Conservation (phyloP, 2,888 invertebrate species). For the Tipula helvola region DNA sequence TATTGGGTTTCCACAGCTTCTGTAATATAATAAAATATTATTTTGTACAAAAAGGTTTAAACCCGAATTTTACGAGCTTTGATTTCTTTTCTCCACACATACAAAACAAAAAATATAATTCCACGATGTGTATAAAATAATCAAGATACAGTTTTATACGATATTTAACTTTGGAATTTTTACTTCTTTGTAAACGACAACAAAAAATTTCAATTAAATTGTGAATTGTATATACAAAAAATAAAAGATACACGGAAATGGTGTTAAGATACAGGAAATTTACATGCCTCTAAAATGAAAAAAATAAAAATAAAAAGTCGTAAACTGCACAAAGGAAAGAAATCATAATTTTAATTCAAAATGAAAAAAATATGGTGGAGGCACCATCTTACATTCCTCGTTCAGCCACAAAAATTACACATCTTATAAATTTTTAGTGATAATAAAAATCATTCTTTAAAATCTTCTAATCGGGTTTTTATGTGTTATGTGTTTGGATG, state of each 20-base stretch:
- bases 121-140: neutral
- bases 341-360: neutral
- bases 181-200: neutral
- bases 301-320: neutral
- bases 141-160: neutral
- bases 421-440: neutral
- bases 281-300: neutral
- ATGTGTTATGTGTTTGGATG: neutral
- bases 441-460: neutral
- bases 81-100: neutral
- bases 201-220: neutral
- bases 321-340: neutral
- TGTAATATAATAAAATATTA: no score
- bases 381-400: neutral
- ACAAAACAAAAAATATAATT: neutral
- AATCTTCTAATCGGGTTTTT: neutral
- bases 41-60: neutral
- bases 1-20: no score
- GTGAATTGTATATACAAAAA: neutral
- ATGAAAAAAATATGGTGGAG: neutral
- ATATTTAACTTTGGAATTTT: neutral
- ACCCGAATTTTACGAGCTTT: neutral
- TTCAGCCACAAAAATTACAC: neutral
- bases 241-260: neutral
- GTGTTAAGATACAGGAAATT: neutral